A percentile compares a stretch with the other conserved stretches of the same genome.
Conservation (phyloP, 2,113 vertebrate genomes). For the Bambusicola thoracicus region DNA sequence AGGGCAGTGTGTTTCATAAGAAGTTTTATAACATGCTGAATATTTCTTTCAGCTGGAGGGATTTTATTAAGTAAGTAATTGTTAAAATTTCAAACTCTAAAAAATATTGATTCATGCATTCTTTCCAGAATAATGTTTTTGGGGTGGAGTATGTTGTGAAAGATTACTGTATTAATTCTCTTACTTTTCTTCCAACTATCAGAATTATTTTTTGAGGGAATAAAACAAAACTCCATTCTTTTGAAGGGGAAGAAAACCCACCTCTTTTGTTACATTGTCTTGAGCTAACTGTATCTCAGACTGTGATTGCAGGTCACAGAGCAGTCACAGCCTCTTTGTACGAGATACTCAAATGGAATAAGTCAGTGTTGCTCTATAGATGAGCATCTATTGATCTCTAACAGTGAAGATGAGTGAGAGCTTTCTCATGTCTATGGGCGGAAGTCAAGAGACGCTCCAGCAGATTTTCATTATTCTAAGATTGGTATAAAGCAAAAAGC, state of each 20-base stretch:
- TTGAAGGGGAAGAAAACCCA: not conserved
- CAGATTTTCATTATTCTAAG: not conserved
- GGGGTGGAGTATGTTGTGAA: not conserved
- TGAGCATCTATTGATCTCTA: not conserved
- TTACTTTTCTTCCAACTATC: not conserved
- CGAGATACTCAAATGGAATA: not conserved
- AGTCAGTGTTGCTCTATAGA: not conserved
- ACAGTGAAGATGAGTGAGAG: accelerated
- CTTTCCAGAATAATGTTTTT: not conserved
- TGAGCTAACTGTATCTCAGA: not conserved
- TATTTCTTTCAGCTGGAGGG: not conserved
- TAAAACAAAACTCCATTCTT: not conserved
- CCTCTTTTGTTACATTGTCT: not conserved
- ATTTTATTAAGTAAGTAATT: not conserved
- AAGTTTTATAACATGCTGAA: conserved; percentile 12
- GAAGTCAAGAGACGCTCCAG: not conserved
- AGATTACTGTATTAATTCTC: not conserved
- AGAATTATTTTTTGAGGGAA: not conserved
- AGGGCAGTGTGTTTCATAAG: not conserved
- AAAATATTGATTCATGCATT: not conserved
- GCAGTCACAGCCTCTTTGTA: not conserved
- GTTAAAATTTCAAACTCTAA: not conserved
- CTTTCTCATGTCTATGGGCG: not conserved
- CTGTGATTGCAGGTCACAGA: not conserved
- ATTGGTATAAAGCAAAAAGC: not conserved